phyloP scores from a whole-genome alignment of 2,113 vertebrate species.

The Sterna hirundo region DNA sequence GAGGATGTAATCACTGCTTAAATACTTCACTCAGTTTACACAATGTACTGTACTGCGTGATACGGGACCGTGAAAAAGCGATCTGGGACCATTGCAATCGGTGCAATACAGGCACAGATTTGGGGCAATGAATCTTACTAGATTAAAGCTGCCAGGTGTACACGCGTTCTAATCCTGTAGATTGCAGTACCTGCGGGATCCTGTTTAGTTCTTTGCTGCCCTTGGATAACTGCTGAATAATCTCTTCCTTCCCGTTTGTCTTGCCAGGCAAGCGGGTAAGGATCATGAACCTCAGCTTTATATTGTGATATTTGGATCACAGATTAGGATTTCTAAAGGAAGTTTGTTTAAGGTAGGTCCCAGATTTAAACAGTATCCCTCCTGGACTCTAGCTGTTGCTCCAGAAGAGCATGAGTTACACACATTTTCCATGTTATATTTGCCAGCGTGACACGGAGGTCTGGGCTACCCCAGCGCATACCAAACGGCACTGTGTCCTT shows the following conservation, averaged over 20 bases:
- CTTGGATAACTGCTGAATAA: neutral
- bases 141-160: neutral
- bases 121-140: neutral
- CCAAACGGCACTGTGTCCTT: neutral
- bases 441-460: neutral
- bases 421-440: neutral
- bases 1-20: neutral
- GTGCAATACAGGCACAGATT: neutral
- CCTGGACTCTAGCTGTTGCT: neutral
- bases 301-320: neutral
- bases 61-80: rapidly evolving
- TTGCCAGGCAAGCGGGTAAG: neutral
- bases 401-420: neutral
- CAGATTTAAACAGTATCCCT: neutral
- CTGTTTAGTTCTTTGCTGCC: neutral
- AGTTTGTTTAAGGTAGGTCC: neutral
- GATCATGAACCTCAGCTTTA: neutral
- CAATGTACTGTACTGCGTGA: too few relatives aligned
- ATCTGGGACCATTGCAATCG: neutral
- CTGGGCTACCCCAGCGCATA: neutral
- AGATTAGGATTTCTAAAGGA: neutral
- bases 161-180: neutral
- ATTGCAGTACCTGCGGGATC: neutral
- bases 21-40: neutral
- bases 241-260: neutral